Base-by-base conservation (phyloP, 2,797 vertebrate genomes). In the Poecilia wingei region DNA sequence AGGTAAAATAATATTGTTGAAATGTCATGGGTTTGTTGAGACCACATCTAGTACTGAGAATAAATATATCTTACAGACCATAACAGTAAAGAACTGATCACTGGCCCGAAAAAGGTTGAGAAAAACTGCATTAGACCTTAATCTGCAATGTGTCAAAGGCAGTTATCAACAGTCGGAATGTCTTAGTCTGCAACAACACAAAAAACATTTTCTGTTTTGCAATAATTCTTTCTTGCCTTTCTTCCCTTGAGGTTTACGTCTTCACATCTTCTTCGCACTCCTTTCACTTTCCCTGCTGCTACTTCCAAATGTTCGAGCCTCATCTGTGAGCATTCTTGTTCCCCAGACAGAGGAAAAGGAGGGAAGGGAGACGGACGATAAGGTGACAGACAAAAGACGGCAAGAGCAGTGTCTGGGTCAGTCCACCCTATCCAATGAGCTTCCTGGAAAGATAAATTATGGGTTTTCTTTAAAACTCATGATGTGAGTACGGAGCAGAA, bases 261-360 rank as follows among this genome's bases (percentile, higher is more conserved):
- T 8, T 39, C 46, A 45, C 41, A 72, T 72, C 41, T 47, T 72
- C 41, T 64, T 73, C 75, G 69, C 69, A 1, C 61, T 75, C 72
- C 46, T 18, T 72, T 78, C 74, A 77, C 51, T 72, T 87, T 77
- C 82, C 66, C 77, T 55, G 1, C 77, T 85, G 86, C 81, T 76
- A 75, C 31, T 43, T 82, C 89, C 86, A 86, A 89, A 92, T 90
- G 89, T 92, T 80, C 84, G 75, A 3, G 70, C 76, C 76, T 93
- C 90, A 94, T 95, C 92, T 93, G 92, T 94, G 90, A 89, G 76
- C 83, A 2, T 2, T 74, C 83, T 80, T 76, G 36, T 85, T 84
- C 86, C 49, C 57, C 75, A 79, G 87, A 83, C 70, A 59, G 76
- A 74, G 80, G 79, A 81, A 61, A 76, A 49, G 74, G 77, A 77